phyloP scores from a whole-genome alignment of 2,888 invertebrate species.

The Abrostola triplasia region DNA sequence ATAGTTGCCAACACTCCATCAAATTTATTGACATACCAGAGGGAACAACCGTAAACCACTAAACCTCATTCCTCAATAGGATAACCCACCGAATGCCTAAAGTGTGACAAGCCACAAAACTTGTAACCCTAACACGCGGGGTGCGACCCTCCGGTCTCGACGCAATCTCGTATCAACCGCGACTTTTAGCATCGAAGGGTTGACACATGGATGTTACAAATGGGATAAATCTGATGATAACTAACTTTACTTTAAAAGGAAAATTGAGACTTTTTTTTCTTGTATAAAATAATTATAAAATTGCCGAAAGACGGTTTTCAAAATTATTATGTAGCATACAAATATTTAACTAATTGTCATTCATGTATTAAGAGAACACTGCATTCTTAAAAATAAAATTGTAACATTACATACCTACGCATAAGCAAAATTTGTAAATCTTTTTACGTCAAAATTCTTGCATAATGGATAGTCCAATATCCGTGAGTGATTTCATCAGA shows the following conservation, averaged over 20 bases:
- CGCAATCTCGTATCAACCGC: constrained; percentile 67
- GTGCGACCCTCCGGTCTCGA: constrained; percentile 63
- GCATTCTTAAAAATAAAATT: too few species aligned
- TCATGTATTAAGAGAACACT: too few species aligned
- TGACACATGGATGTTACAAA: constrained; percentile 46
- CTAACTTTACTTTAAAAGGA: constrained; percentile 3
- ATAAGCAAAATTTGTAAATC: too few species aligned
- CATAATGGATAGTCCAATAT: constrained; percentile 5
- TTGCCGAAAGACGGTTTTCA: too few species aligned
- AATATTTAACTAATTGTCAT: too few species aligned
- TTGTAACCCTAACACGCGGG: constrained; percentile 72
- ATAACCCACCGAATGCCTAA: constrained; percentile 59
- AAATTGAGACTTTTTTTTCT: not conserved
- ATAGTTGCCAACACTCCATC: constrained; percentile 11
- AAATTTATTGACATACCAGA: constrained; percentile 29
- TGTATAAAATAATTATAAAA: not conserved
- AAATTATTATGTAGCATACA: too few species aligned
- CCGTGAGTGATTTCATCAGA: constrained; percentile 58
- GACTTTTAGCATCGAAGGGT: constrained; percentile 66
- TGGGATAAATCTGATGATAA: constrained; percentile 58
- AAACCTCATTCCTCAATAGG: constrained; percentile 49
- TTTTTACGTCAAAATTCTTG: too few species aligned
- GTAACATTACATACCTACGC: too few species aligned
- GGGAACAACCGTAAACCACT: constrained; percentile 31
- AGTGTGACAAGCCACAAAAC: constrained; percentile 62